Evolutionary conservation across 2,888 invertebrate species (phyloP).

Genomic region (Metalampra italica): DNA sequence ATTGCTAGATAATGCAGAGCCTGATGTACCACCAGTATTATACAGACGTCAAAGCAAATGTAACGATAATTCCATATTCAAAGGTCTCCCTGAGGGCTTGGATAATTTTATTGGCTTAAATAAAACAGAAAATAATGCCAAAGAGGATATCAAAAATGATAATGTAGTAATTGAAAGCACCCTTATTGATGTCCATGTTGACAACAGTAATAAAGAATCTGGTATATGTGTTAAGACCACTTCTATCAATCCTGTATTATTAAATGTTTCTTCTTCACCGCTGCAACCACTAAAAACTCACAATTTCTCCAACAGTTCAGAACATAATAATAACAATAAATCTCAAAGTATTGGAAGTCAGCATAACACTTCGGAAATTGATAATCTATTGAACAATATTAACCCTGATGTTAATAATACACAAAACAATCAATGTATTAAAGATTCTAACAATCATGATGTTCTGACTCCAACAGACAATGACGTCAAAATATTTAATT

Average conservation of each 20-base stretch:
- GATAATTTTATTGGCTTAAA: conserved; percentile 60
- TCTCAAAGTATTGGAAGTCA: conserved; percentile 57
- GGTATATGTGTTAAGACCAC: conserved; percentile 41
- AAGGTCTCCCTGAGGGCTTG: conserved; percentile 61
- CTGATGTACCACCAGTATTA: conserved; percentile 84
- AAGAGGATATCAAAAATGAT: conserved; percentile 44
- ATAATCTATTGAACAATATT: conserved; percentile 62
- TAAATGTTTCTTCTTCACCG: conserved; percentile 70
- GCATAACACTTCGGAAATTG: conserved; percentile 54
- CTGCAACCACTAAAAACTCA: conserved; percentile 71
- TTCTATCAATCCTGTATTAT: conserved; percentile 60
- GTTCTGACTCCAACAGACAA: conserved; percentile 43
- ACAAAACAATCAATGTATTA: conserved; percentile 38
- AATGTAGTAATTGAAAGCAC: conserved; percentile 65
- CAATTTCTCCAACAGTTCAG: conserved; percentile 61
- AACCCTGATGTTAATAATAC: conserved; percentile 39
- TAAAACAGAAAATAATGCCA: conserved; percentile 42
- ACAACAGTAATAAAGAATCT: conserved; percentile 60
- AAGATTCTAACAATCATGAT: conserved; percentile 32
- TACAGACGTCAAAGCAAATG: conserved; percentile 81
- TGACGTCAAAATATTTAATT: conserved; percentile 73
- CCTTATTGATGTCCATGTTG: conserved; percentile 67
- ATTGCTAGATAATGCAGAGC: conserved; percentile 86
- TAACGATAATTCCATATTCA: conserved; percentile 65
- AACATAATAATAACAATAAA: conserved; percentile 56